Conservation (phyloP, 2,113 vertebrate species). For the Dolichallabes microphthalmus region DNA sequence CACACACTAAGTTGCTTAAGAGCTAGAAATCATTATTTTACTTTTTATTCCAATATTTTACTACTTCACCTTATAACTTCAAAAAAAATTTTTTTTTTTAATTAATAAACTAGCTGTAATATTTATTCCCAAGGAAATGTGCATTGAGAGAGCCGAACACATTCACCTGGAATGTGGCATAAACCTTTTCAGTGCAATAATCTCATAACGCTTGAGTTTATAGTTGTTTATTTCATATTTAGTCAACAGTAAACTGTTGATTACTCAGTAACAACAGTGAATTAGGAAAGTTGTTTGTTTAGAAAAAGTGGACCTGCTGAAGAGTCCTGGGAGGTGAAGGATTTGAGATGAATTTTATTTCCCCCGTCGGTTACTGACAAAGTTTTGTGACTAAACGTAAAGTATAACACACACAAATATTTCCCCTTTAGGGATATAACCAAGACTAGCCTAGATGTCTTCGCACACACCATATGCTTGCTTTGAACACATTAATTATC, state of each 20-base stretch:
- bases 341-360: conserved; percentile 1
- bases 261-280: not conserved
- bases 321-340: not conserved
- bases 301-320: not conserved
- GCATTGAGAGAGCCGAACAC: not conserved
- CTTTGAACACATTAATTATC: not conserved
- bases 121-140: not conserved
- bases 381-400: not conserved
- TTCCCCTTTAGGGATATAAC: not conserved
- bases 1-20: not conserved
- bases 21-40: not conserved
- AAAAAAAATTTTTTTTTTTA: not conserved
- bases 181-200: not conserved
- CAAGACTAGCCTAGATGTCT: not conserved
- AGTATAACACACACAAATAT: not conserved
- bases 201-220: not conserved
- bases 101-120: not conserved
- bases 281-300: not conserved
- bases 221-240: not conserved
- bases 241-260: too few species aligned
- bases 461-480: not conserved
- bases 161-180: not conserved
- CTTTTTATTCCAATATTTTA: not conserved
- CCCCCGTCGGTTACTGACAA: not conserved
- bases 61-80: not conserved